Evolutionary conservation across 2,888 invertebrate species (phyloP).

Genomic region (Panzeria rudis): DNA sequence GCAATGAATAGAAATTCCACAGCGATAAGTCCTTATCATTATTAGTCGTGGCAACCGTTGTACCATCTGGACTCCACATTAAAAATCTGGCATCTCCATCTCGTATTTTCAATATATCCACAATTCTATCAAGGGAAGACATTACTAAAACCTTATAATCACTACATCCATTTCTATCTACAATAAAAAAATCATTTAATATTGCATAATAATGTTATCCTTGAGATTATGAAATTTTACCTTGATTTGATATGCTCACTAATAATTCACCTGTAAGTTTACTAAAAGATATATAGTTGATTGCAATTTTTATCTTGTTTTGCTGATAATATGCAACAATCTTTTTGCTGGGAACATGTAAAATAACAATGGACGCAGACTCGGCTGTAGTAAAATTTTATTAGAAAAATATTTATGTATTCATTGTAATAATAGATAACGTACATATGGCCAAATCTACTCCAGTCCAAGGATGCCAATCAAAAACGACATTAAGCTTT

Average conservation of each 20-base stretch:
- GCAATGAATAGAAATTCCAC: conserved; percentile 81
- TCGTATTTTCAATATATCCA: conserved; percentile 79
- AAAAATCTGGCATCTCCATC: conserved; percentile 80
- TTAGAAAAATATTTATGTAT: background rate
- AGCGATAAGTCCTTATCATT: conserved; percentile 83
- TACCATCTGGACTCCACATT: conserved; percentile 81
- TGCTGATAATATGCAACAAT: conserved; percentile 81
- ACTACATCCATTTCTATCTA: conserved; percentile 75
- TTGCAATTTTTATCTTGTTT: conserved; percentile 76
- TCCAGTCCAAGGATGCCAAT: conserved; percentile 84
- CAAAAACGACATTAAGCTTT: conserved; percentile 77
- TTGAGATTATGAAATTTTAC: conserved; percentile 66
- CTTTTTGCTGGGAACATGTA: conserved; percentile 79
- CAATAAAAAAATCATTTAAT: background rate
- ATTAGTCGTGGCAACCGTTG: conserved; percentile 81
- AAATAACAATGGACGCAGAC: conserved; percentile 79
- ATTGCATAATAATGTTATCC: background rate
- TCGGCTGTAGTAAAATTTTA: conserved; percentile 76
- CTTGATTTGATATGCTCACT: conserved; percentile 79
- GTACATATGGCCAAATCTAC: conserved; percentile 82
- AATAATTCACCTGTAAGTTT: conserved; percentile 83
- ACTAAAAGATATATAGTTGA: conserved; percentile 82
- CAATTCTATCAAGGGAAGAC: conserved; percentile 81
- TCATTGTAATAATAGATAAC: conserved; percentile 44
- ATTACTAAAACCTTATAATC: conserved; percentile 80